Percentiles rank a stretch among this genome's conserved stretches.
These are phyloP conservation scores for Silurus lanzhouensis DNA, from an alignment of 2,797 vertebrate species.

Conservation along the genomic window DNA sequence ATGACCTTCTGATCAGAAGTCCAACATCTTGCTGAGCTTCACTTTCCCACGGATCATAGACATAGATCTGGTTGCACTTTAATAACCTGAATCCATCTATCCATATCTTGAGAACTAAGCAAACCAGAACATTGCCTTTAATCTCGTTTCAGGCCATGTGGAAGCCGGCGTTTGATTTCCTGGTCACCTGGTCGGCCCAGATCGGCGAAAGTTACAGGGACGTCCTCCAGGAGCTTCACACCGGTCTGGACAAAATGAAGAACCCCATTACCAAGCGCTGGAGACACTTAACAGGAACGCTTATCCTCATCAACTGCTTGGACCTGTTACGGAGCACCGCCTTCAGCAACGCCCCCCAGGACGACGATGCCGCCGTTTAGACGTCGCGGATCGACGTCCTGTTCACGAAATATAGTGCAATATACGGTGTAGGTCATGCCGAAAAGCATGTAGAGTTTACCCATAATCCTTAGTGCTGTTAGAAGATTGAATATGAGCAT, in stretches of 20 bases:
- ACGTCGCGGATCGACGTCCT: background rate
- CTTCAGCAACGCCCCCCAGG: conserved; percentile 84
- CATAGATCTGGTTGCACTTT: too few relatives aligned
- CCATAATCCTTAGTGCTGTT: background rate
- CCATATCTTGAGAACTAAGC: background rate
- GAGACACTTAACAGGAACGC: conserved; percentile 93
- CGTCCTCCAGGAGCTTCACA: conserved; percentile 94
- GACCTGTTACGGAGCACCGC: conserved; percentile 86
- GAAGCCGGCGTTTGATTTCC: conserved; percentile 96
- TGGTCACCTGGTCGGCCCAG: conserved; percentile 93
- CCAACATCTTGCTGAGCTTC: too few relatives aligned
- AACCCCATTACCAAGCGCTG: conserved; percentile 94
- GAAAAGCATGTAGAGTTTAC: background rate
- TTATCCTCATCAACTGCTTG: conserved; percentile 92
- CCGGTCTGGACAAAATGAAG: conserved; percentile 93
- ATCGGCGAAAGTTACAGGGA: conserved; percentile 95
- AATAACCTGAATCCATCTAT: background rate
- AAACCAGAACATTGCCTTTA: background rate
- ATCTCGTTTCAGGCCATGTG: conserved; percentile 86
- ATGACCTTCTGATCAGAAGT: too few relatives aligned
- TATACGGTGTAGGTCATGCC: background rate
- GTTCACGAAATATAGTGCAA: background rate
- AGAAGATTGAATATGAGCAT: too few relatives aligned
- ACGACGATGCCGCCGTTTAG: conserved; percentile 86
- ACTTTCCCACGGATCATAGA: too few relatives aligned